These are phyloP conservation scores for Indicator indicator DNA, from an alignment of 2,113 vertebrate species.

Conservation along the genomic window DNA sequence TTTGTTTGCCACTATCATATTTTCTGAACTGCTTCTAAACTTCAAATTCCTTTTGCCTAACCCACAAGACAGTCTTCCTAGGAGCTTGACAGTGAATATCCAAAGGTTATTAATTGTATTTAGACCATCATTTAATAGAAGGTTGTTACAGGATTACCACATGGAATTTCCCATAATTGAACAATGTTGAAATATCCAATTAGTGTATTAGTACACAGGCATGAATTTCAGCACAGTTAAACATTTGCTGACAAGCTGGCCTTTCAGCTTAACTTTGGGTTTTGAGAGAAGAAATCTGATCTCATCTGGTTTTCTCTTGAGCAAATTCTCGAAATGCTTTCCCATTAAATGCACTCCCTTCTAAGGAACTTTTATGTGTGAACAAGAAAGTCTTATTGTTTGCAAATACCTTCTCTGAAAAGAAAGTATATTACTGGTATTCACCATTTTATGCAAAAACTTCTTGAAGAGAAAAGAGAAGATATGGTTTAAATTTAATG, in stretches of 20 bases:
- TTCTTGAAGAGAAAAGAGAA: background rate
- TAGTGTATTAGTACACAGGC: constrained; percentile 68
- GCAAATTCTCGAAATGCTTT: constrained; percentile 80
- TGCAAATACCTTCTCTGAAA: background rate
- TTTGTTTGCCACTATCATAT: constrained; percentile 41
- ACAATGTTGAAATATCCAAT: constrained; percentile 62
- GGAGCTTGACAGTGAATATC: constrained; percentile 18
- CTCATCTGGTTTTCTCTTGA: constrained; percentile 76
- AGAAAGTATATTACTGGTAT: background rate
- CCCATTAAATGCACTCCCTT: constrained; percentile 76
- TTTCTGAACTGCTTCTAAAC: constrained; percentile 36
- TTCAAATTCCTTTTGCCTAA: constrained; percentile 26
- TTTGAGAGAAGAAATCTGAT: constrained; percentile 79
- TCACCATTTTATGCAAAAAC: background rate
- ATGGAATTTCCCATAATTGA: constrained; percentile 36
- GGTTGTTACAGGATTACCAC: constrained; percentile 6
- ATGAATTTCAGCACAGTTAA: constrained; percentile 79
- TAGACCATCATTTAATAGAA: constrained; percentile 24
- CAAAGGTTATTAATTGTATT: constrained; percentile 53
- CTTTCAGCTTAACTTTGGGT: constrained; percentile 77
- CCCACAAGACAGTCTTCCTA: background rate
- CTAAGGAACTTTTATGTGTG: constrained; percentile 50
- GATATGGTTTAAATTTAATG: background rate
- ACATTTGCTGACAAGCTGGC: constrained; percentile 84
- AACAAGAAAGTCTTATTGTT: constrained; percentile 14